Conservation (phyloP, 2,888 invertebrate genomes). For the Drosophila eohydei region DNA sequence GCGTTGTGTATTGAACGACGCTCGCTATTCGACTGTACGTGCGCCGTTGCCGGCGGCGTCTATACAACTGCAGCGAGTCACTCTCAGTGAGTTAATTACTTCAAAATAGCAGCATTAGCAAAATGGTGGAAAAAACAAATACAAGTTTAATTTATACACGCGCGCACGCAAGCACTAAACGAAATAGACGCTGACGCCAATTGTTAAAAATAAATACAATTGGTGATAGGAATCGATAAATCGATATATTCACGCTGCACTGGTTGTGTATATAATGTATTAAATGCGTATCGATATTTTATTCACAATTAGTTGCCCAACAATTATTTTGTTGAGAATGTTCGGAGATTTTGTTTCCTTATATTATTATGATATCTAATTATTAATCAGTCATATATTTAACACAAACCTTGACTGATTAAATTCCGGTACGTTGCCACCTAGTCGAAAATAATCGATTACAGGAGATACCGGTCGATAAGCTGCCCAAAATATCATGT, state of each 20-base stretch:
- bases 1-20: slow-evolving; percentile 52
- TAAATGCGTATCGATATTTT: slow-evolving; percentile 4
- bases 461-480: slow-evolving; percentile 10
- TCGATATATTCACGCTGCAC: slow-evolving; percentile 2
- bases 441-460: slow-evolving; percentile 31
- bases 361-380: neutral
- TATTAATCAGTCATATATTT: neutral
- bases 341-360: neutral
- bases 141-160: slow-evolving; percentile 63
- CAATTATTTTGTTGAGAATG: neutral
- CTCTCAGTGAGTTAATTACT: slow-evolving; percentile 51
- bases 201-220: slow-evolving; percentile 76
- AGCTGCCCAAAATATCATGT: slow-evolving; percentile 55
- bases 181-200: slow-evolving; percentile 61
- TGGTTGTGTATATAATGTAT: neutral
- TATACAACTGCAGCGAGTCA: slow-evolving; percentile 38
- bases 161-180: slow-evolving; percentile 40
- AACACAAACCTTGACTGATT: neutral
- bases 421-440: slow-evolving; percentile 20
- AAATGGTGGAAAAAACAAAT: slow-evolving; percentile 38
- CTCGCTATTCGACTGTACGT: slow-evolving; percentile 56
- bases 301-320: neutral
- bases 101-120: slow-evolving; percentile 59
- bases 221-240: slow-evolving; percentile 16
- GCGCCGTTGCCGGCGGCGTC: slow-evolving; percentile 49